phyloP scores from a whole-genome alignment of 2,797 vertebrate genomes.

The Bufotes viridis region DNA sequence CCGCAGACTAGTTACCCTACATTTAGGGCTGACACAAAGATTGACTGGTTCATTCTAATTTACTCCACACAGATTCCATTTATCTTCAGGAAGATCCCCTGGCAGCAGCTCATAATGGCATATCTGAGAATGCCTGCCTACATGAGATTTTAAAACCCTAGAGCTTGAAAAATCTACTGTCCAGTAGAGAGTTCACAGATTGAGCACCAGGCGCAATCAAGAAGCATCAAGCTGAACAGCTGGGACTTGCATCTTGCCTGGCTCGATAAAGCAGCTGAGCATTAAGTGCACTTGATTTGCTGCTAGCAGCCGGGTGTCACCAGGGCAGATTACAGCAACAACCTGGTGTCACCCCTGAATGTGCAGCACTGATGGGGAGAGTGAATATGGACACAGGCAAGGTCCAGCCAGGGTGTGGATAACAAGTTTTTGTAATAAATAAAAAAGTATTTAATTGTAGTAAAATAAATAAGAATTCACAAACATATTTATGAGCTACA shows the following conservation, averaged over 20 bases:
- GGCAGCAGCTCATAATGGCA: slow-evolving; percentile 80
- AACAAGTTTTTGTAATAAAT: not conserved
- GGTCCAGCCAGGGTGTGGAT: not conserved
- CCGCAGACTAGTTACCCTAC: slow-evolving; percentile 76
- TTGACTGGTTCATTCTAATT: slow-evolving; percentile 85
- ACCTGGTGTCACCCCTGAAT: slow-evolving; percentile 8
- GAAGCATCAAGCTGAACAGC: slow-evolving; percentile 77
- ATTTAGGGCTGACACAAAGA: slow-evolving; percentile 79
- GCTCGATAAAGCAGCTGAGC: slow-evolving; percentile 74
- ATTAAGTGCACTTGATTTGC: slow-evolving; percentile 73
- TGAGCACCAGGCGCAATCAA: slow-evolving; percentile 77
- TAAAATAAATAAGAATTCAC: too few species aligned
- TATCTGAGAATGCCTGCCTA: slow-evolving; percentile 79
- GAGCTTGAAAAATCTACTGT: slow-evolving; percentile 77
- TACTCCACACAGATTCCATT: slow-evolving; percentile 84
- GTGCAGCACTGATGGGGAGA: slow-evolving; percentile 32
- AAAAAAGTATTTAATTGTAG: too few species aligned
- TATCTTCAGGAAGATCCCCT: slow-evolving; percentile 81
- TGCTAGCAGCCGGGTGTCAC: slow-evolving; percentile 69
- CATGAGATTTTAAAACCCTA: slow-evolving; percentile 75
- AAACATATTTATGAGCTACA: too few species aligned
- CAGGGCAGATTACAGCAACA: slow-evolving; percentile 68
- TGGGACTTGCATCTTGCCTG: slow-evolving; percentile 76
- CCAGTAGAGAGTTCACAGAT: slow-evolving; percentile 77
- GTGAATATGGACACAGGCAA: slow-evolving; percentile 34